Conservation (phyloP, 2,113 vertebrate genomes). For the Bombycilla garrulus region DNA sequence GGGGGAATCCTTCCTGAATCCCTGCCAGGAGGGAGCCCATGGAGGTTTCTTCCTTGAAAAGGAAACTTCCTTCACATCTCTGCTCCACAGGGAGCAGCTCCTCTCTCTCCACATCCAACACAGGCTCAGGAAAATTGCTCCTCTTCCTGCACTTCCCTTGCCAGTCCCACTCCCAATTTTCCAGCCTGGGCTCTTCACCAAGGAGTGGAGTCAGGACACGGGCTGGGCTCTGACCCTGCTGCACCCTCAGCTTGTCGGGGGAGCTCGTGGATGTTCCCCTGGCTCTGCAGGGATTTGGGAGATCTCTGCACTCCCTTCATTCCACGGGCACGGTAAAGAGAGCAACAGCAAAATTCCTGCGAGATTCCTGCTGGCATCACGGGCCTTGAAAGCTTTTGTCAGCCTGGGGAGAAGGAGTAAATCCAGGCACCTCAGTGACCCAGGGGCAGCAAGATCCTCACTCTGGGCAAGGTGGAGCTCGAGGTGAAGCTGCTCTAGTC, state of each 20-base stretch:
- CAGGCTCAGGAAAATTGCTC: neutral
- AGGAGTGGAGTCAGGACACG: fast-evolving
- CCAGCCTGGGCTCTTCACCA: neutral
- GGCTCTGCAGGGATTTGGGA: neutral
- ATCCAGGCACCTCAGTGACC: neutral
- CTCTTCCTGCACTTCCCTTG: neutral
- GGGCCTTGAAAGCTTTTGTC: neutral
- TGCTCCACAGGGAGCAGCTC: neutral
- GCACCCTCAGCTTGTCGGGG: neutral
- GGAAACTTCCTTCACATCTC: fast-evolving
- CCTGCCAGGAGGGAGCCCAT: fast-evolving
- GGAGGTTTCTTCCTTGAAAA: neutral
- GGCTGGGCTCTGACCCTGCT: neutral
- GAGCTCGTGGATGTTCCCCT: too few relatives aligned
- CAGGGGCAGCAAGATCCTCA: neutral
- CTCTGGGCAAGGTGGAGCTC: neutral
- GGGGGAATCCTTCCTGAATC: neutral
- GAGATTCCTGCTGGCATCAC: neutral
- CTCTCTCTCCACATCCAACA: neutral
- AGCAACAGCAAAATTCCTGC: neutral
- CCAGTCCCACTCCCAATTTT: neutral
- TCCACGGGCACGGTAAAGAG: neutral
- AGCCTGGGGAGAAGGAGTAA: neutral
- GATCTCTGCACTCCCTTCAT: neutral
- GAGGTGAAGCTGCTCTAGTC: fast-evolving